Conservation (phyloP, 2,888 invertebrate genomes). For the Reticulitermes lucifugus region DNA sequence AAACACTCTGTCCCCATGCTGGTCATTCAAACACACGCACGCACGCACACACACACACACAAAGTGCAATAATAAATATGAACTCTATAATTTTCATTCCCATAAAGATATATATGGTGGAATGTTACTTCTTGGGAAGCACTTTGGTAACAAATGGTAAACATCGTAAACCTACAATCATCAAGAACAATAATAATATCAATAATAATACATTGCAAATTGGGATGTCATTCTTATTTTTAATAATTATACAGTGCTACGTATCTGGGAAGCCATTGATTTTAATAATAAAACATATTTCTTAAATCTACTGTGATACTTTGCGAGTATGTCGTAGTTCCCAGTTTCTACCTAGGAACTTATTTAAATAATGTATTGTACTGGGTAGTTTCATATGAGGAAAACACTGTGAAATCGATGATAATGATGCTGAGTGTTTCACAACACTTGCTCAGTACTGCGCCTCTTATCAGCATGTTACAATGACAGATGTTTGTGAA, state of each 20-base stretch:
- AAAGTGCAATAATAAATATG: slow-evolving; percentile 3
- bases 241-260: slow-evolving; percentile 12
- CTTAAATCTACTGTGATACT: slow-evolving; percentile 7
- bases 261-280: slow-evolving; percentile 15
- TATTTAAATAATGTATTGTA: slow-evolving; percentile 15
- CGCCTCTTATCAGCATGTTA: no score
- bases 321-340: slow-evolving; percentile 23
- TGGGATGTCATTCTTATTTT: slow-evolving; percentile 5
- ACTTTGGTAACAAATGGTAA: slow-evolving; percentile 32
- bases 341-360: slow-evolving; percentile 22
- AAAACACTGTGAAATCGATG: slow-evolving; percentile 2
- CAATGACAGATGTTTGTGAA: no score
- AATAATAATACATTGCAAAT: slow-evolving; percentile 10
- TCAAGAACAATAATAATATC: slow-evolving; percentile 9
- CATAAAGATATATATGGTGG: slow-evolving; percentile 28
- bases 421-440: not conserved
- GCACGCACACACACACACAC: not conserved
- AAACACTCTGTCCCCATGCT: not conserved
- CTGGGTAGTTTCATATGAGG: slow-evolving; percentile 17
- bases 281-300: slow-evolving; percentile 22
- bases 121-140: slow-evolving; percentile 38
- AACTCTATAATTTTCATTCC: slow-evolving; percentile 19
- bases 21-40: not conserved
- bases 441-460: no score
- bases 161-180: not conserved